Percentiles rank a stretch among this genome's conserved stretches.
These are phyloP conservation scores for Plestiodon gilberti DNA, from an alignment of 2,113 vertebrate species.

Conservation along the genomic window DNA sequence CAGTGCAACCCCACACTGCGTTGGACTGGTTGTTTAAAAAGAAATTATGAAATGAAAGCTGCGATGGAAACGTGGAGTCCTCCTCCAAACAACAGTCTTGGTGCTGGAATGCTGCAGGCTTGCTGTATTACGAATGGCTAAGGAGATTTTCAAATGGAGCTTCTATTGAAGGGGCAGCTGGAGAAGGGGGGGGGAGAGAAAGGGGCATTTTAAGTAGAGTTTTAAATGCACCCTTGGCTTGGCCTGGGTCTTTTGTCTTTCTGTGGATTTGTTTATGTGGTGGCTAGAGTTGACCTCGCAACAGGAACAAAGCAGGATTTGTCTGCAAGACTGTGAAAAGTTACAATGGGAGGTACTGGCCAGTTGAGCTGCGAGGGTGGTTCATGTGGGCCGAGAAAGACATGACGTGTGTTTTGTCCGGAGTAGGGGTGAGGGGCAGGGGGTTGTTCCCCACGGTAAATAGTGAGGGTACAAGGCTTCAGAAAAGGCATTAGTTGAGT, in stretches of 20 bases:
- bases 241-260: neutral
- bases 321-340: neutral
- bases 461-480: neutral
- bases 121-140: too few species aligned
- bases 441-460: too few species aligned
- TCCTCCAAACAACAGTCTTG: too few species aligned
- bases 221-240: neutral
- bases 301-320: neutral
- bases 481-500: neutral
- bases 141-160: neutral
- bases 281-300: neutral
- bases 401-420: too few species aligned
- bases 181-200: neutral
- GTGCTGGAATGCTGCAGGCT: too few species aligned
- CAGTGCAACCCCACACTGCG: too few species aligned
- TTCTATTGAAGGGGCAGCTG: neutral
- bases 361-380: neutral
- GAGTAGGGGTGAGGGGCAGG: too few species aligned
- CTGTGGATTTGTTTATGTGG: neutral
- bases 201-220: neutral
- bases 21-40: too few species aligned
- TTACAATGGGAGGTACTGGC: neutral
- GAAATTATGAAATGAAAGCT: too few species aligned
- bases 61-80: too few species aligned
- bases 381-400: neutral